A percentile compares a stretch with the other conserved stretches of the same genome.
phyloP scores from a whole-genome alignment of 2,113 vertebrate species.

The Pituophis catenifer region DNA sequence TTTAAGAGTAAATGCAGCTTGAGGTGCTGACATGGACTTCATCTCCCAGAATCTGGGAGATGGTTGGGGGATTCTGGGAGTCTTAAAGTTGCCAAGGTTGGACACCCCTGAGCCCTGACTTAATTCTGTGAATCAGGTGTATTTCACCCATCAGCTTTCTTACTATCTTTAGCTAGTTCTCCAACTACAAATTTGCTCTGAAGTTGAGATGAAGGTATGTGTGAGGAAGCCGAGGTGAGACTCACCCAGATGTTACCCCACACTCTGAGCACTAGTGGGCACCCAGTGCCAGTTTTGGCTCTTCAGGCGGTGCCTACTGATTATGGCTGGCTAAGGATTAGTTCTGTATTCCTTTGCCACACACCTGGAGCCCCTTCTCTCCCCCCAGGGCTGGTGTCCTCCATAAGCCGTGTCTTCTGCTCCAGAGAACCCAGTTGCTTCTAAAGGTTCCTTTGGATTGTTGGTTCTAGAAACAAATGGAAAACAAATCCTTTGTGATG shows the following conservation, averaged over 20 bases:
- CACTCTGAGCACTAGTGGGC: not conserved
- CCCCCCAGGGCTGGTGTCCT: not conserved
- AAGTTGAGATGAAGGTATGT: not conserved
- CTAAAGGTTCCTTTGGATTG: not conserved
- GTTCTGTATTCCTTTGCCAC: not conserved
- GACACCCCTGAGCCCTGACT: not conserved
- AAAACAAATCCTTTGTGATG: conserved; percentile 15
- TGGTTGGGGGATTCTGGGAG: too few relatives aligned
- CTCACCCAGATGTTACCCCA: not conserved
- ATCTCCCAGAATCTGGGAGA: not conserved
- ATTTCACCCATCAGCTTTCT: not conserved
- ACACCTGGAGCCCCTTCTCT: not conserved
- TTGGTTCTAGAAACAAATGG: not conserved
- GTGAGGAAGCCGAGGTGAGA: not conserved
- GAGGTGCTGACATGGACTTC: not conserved
- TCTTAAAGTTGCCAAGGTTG: not conserved
- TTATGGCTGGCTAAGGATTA: not conserved
- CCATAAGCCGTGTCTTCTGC: not conserved
- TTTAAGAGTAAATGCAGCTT: not conserved
- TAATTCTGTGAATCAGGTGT: not conserved
- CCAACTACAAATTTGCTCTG: not conserved
- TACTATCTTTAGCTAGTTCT: not conserved
- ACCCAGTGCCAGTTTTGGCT: not conserved
- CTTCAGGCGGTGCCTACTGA: not conserved
- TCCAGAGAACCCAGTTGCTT: not conserved